phyloP scores from a whole-genome alignment of 2,797 vertebrate genomes.

The Nyctibius grandis region DNA sequence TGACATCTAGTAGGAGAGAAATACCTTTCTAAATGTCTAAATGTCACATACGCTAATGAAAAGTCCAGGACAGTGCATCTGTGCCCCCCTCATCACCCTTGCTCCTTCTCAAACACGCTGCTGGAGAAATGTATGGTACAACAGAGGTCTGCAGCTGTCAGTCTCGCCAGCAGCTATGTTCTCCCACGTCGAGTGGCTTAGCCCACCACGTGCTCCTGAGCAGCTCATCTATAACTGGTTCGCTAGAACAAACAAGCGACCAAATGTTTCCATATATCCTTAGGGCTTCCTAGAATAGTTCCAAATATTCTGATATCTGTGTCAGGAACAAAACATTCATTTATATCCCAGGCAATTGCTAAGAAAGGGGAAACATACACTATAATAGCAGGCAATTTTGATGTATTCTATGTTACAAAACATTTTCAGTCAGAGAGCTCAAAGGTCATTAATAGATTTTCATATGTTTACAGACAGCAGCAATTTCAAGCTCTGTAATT shows the following conservation, averaged over 20 bases:
- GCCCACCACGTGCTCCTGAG: neutral
- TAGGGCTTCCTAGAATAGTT: neutral
- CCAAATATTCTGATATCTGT: neutral
- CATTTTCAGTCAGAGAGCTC: slow-evolving; percentile 29
- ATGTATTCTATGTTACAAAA: slow-evolving; percentile 30
- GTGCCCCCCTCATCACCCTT: neutral
- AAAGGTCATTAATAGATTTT: slow-evolving; percentile 62
- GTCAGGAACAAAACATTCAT: neutral
- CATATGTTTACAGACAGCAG: slow-evolving; percentile 59
- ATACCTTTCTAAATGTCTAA: neutral
- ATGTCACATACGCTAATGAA: rapidly evolving
- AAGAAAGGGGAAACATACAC: neutral
- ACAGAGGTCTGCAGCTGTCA: neutral
- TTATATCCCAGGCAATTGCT: neutral
- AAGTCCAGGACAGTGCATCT: neutral
- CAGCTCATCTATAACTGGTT: neutral
- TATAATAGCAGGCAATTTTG: neutral
- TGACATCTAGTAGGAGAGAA: neutral
- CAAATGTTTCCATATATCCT: slow-evolving; percentile 18
- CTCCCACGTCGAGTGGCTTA: neutral
- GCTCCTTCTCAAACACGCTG: neutral
- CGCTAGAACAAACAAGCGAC: neutral
- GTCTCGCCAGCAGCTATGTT: neutral
- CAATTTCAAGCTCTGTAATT: slow-evolving; percentile 56
- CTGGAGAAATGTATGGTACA: neutral